A percentile compares a stretch with the other conserved stretches of the same genome.
phyloP scores from a whole-genome alignment of 2,797 vertebrate genomes.

The Zenarchopterus dispar region DNA sequence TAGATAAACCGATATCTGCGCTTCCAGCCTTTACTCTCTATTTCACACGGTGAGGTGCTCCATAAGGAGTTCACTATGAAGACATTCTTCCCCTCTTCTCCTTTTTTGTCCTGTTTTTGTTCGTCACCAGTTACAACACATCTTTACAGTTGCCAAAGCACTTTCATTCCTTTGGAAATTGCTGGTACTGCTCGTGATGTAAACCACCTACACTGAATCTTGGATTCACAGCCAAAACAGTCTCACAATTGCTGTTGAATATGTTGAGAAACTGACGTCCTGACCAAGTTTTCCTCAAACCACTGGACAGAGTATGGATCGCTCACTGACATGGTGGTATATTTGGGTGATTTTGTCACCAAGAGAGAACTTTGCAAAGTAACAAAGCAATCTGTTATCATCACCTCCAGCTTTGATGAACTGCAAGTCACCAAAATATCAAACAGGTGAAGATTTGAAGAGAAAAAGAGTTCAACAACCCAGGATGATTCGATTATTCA shows the following conservation, averaged over 20 bases:
- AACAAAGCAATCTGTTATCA: constrained; percentile 53
- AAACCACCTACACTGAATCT: not conserved
- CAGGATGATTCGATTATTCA: constrained; percentile 27
- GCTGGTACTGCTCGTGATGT: not conserved
- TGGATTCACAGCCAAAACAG: not conserved
- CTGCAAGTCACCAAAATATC: constrained; percentile 46
- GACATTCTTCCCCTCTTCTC: constrained; percentile 17
- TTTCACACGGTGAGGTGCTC: constrained; percentile 67
- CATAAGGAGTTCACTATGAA: constrained; percentile 67
- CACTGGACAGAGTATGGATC: not conserved
- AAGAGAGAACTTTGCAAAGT: constrained; percentile 11
- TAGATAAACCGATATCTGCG: constrained; percentile 77
- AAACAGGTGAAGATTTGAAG: constrained; percentile 36
- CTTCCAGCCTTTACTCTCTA: constrained; percentile 68
- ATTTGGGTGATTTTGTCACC: constrained; percentile 27
- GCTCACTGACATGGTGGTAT: not conserved
- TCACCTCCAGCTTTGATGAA: constrained; percentile 35
- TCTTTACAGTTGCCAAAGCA: constrained; percentile 2
- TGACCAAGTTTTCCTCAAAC: not conserved
- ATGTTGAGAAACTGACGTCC: not conserved
- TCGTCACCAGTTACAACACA: constrained; percentile 2
- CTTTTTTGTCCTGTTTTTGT: not conserved
- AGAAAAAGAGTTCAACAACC: too few relatives aligned
- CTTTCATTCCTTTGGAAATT: not conserved
- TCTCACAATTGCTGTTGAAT: not conserved